Evolutionary conservation across 2,888 invertebrate species (phyloP).

Genomic region (Microplitis manilae): DNA sequence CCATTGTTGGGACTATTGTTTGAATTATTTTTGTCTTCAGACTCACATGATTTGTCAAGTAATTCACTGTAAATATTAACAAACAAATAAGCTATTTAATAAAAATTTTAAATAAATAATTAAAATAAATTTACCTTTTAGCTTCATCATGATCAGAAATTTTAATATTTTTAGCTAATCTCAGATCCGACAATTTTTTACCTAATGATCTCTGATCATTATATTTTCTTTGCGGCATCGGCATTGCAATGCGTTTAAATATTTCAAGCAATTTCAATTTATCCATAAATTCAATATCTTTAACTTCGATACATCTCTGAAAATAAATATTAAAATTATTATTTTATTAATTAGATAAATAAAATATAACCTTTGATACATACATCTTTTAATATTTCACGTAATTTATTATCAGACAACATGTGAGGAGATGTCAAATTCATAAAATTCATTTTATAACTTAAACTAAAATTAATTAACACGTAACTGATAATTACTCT

Average conservation of each 20-base stretch:
- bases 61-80: not conserved
- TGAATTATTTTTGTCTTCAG: not conserved
- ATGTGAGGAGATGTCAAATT: constrained; percentile 59
- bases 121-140: not conserved
- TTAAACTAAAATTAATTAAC: not conserved
- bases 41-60: not conserved
- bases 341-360: constrained; percentile 17
- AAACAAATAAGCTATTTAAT: not conserved
- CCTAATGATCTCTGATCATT: constrained; percentile 50
- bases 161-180: constrained; percentile 49
- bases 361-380: constrained; percentile 38
- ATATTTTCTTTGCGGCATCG: constrained; percentile 60
- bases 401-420: constrained; percentile 58
- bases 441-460: constrained; percentile 36
- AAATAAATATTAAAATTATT: constrained; percentile 21
- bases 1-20: constrained; percentile 2
- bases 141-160: constrained; percentile 43
- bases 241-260: constrained; percentile 62
- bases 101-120: not conserved
- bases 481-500: not conserved
- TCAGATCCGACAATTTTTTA: constrained; percentile 51
- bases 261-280: constrained; percentile 61
- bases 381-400: constrained; percentile 62
- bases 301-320: constrained; percentile 63
- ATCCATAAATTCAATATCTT: constrained; percentile 51